A percentile compares a stretch with the other conserved stretches of the same genome.
phyloP scores from a whole-genome alignment of 2,888 invertebrate genomes.

The Drosophila demipolita region DNA sequence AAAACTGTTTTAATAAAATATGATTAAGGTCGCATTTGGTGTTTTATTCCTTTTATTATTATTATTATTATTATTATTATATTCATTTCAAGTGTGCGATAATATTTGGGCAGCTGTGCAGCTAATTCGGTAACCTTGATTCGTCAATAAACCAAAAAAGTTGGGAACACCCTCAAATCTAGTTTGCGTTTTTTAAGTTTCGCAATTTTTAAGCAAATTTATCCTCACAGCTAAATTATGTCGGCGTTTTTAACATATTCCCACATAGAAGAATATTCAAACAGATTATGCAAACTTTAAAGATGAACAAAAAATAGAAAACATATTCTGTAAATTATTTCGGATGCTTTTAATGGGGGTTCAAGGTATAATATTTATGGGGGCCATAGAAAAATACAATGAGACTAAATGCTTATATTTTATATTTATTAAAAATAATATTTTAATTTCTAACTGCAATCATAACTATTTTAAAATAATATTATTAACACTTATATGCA shows the following conservation, averaged over 20 bases:
- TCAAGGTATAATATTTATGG: not conserved
- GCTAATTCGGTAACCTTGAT: slow-evolving; percentile 36
- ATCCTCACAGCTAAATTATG: not conserved
- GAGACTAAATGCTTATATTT: too few relatives aligned
- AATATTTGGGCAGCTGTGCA: slow-evolving; percentile 19
- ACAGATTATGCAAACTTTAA: not conserved
- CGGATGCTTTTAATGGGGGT: not conserved
- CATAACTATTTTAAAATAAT: not conserved
- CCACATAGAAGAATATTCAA: not conserved
- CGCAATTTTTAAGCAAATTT: slow-evolving; percentile 23
- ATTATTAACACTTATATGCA: not conserved
- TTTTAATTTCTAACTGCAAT: not conserved
- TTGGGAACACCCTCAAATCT: slow-evolving; percentile 16
- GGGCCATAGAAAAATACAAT: not conserved
- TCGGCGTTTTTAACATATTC: not conserved
- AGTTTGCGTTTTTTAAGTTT: slow-evolving; percentile 19
- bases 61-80: slow-evolving; percentile 14
- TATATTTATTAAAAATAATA: not conserved
- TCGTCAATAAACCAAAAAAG: slow-evolving; percentile 3
- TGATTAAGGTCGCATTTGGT: slow-evolving; percentile 57
- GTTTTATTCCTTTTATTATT: slow-evolving; percentile 15
- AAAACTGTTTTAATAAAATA: slow-evolving; percentile 50
- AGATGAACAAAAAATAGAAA: not conserved
- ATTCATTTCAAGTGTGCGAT: slow-evolving; percentile 27
- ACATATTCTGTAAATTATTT: not conserved